These are phyloP conservation scores for Hetaerina titia DNA, from an alignment of 2,888 invertebrate genomes.

Conservation along the genomic window DNA sequence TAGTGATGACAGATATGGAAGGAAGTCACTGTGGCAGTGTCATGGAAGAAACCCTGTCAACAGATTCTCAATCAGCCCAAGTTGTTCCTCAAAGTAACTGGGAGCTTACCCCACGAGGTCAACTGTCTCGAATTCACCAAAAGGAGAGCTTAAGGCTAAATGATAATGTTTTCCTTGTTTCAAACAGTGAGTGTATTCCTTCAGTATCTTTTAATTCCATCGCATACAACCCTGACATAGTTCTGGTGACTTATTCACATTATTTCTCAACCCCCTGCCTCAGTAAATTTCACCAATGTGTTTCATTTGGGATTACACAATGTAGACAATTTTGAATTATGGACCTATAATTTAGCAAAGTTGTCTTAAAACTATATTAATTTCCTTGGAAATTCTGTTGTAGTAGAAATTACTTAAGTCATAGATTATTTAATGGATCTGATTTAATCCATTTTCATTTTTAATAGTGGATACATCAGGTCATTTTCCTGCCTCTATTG, in stretches of 20 bases:
- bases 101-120: not conserved
- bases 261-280: too few species aligned
- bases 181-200: conserved; percentile 70
- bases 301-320: too few species aligned
- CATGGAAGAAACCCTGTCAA: conserved; percentile 78
- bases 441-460: not conserved
- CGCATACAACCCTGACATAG: not conserved
- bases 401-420: too few species aligned
- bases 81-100: conserved; percentile 71
- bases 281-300: too few species aligned
- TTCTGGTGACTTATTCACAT: too few species aligned
- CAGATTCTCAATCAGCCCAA: conserved; percentile 73
- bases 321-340: too few species aligned
- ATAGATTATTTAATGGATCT: not conserved
- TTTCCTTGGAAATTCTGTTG: too few species aligned
- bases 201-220: not conserved
- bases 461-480: conserved; percentile 48
- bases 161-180: conserved; percentile 74
- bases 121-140: conserved; percentile 72
- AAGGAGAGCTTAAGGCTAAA: conserved; percentile 75
- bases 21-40: conserved; percentile 78
- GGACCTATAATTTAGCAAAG: too few species aligned
- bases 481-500: conserved; percentile 62
- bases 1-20: conserved; percentile 82
- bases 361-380: too few species aligned